Conservation (phyloP, 2,888 invertebrate genomes). For the Rambutsinella grinnellia region DNA sequence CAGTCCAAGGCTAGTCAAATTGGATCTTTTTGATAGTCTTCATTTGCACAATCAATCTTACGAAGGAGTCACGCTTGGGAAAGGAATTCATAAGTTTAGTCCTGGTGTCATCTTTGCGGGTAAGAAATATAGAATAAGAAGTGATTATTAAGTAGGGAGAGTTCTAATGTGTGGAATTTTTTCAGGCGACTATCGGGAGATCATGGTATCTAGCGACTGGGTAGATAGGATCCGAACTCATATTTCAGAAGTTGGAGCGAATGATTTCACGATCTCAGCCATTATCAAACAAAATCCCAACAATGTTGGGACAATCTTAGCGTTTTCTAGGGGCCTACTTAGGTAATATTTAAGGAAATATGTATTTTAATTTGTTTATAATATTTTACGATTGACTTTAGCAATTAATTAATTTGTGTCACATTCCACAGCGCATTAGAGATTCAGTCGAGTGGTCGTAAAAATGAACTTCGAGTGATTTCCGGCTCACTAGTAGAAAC, state of each 20-base stretch:
- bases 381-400: background rate
- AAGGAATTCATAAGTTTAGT: conserved; percentile 79
- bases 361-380: conserved; percentile 4
- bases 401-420: conserved; percentile 59
- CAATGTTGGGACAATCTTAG: conserved; percentile 86
- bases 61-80: conserved; percentile 77
- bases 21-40: conserved; percentile 85
- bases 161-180: background rate
- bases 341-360: conserved; percentile 72
- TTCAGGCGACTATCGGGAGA: conserved; percentile 66
- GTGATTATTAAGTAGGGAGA: background rate
- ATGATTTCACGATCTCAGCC: conserved; percentile 79
- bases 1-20: conserved; percentile 69
- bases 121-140: conserved; percentile 69
- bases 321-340: conserved; percentile 85
- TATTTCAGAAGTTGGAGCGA: conserved; percentile 62
- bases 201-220: conserved; percentile 66
- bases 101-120: conserved; percentile 83
- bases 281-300: conserved; percentile 83
- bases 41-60: conserved; percentile 83
- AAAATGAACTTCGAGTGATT: conserved; percentile 87
- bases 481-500: conserved; percentile 84
- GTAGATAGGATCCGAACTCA: conserved; percentile 66
- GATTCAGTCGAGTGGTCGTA: conserved; percentile 90
- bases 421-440: conserved; percentile 86